A percentile compares a stretch with the other conserved stretches of the same genome.
Conservation (phyloP, 2,888 invertebrate species). For the Chouioia cunea region DNA sequence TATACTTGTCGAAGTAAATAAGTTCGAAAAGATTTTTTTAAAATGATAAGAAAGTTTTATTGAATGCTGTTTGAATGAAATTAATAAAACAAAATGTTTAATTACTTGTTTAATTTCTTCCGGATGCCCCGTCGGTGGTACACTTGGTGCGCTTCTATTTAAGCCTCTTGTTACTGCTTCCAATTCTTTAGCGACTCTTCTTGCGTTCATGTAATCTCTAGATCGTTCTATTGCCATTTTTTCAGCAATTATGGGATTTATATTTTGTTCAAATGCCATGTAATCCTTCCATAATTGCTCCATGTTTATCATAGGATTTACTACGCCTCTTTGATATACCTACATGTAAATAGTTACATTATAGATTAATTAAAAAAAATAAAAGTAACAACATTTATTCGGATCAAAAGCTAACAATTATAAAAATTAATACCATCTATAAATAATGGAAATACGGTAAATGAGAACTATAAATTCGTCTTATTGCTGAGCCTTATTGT, state of each 20-base stretch:
- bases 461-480: too few species aligned
- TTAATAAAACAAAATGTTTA: conserved; percentile 36
- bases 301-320: conserved; percentile 97
- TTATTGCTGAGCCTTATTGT: too few species aligned
- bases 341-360: conserved; percentile 55
- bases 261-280: conserved; percentile 94
- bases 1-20: not conserved
- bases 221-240: conserved; percentile 98
- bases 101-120: conserved; percentile 93
- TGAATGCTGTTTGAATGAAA: conserved; percentile 32
- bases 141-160: conserved; percentile 94
- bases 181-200: conserved; percentile 95
- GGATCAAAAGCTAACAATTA: too few species aligned
- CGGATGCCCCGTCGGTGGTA: conserved; percentile 91
- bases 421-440: too few species aligned
- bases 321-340: conserved; percentile 95
- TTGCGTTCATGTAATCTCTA: conserved; percentile 97
- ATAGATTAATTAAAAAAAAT: conserved; percentile 1
- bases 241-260: conserved; percentile 91
- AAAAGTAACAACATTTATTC: too few species aligned
- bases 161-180: conserved; percentile 95
- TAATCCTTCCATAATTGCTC: conserved; percentile 98
- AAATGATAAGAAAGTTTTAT: conserved; percentile 38
- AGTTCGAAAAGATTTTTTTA: not conserved
- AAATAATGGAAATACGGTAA: too few species aligned